Evolutionary conservation across 2,888 invertebrate genomes (phyloP).

Genomic region (Yponomeuta cagnagella): DNA sequence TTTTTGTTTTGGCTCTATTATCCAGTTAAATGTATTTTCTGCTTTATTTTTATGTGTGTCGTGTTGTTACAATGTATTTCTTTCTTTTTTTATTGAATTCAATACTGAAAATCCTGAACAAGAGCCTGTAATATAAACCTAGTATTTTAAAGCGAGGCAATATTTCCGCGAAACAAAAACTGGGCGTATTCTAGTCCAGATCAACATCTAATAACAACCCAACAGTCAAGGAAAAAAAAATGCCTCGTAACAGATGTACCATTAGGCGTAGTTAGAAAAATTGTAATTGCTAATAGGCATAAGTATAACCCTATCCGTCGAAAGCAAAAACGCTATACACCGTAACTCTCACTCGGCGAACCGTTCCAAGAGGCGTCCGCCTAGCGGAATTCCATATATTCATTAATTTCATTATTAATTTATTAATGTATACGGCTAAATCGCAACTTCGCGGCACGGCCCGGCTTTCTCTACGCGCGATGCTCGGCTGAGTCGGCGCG

Average conservation of each 20-base stretch:
- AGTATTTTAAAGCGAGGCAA: too few species aligned
- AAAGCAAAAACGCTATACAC: constrained; percentile 6
- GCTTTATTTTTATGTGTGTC: too few species aligned
- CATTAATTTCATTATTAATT: constrained; percentile 65
- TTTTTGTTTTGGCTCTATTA: too few species aligned
- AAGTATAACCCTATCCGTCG: constrained; percentile 13
- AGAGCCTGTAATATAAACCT: too few species aligned
- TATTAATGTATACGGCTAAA: constrained; percentile 65
- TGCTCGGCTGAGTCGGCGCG: constrained; percentile 10
- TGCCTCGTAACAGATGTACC: not conserved
- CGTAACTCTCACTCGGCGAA: constrained; percentile 10
- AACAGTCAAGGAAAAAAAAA: not conserved
- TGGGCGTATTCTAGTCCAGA: not conserved
- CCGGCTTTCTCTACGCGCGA: constrained; percentile 10
- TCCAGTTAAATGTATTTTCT: too few species aligned
- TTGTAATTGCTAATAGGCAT: constrained; percentile 12
- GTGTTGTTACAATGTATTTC: too few species aligned
- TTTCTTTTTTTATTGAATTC: too few species aligned
- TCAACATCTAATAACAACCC: not conserved
- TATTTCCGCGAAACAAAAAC: too few species aligned
- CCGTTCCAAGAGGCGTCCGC: constrained; percentile 19
- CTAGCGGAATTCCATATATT: constrained; percentile 65
- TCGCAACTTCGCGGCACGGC: not conserved
- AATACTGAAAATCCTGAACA: too few species aligned
- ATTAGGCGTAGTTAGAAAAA: constrained; percentile 9